Evolutionary conservation across 2,888 invertebrate genomes (phyloP).

Genomic region (Urechis unicinctus): DNA sequence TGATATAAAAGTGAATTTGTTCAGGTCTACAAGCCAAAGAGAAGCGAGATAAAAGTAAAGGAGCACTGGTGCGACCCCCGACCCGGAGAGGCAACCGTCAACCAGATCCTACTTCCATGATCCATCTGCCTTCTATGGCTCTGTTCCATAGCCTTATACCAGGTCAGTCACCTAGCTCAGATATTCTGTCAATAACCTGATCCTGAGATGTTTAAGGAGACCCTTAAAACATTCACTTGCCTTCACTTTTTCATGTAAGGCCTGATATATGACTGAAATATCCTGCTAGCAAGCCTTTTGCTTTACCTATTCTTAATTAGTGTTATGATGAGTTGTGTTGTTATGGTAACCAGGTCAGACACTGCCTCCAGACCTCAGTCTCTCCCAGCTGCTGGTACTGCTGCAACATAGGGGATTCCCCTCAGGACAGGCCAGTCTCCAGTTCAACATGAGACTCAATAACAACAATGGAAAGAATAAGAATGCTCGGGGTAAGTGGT

Average conservation of each 20-base stretch:
- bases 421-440: constrained; percentile 31
- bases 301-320: too few species aligned
- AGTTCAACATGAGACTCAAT: constrained; percentile 33
- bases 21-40: constrained; percentile 79
- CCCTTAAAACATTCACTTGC: too few species aligned
- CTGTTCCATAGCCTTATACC: constrained; percentile 46
- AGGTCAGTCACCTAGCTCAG: too few species aligned
- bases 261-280: too few species aligned
- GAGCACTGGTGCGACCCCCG: constrained; percentile 56
- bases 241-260: too few species aligned
- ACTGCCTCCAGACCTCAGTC: constrained; percentile 57
- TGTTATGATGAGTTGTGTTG: too few species aligned
- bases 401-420: constrained; percentile 46
- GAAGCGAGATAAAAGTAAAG: constrained; percentile 70
- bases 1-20: background rate
- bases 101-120: constrained; percentile 19
- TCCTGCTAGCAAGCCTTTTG: too few species aligned
- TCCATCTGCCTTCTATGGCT: constrained; percentile 26
- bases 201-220: too few species aligned
- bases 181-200: too few species aligned
- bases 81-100: constrained; percentile 49
- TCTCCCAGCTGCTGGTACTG: constrained; percentile 59
- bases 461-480: too few species aligned
- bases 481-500: too few species aligned
- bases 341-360: constrained; percentile 38